A percentile compares a stretch with the other conserved stretches of the same genome.
phyloP scores from a whole-genome alignment of 2,888 invertebrate genomes.

The Ophonus ardosiacus region DNA sequence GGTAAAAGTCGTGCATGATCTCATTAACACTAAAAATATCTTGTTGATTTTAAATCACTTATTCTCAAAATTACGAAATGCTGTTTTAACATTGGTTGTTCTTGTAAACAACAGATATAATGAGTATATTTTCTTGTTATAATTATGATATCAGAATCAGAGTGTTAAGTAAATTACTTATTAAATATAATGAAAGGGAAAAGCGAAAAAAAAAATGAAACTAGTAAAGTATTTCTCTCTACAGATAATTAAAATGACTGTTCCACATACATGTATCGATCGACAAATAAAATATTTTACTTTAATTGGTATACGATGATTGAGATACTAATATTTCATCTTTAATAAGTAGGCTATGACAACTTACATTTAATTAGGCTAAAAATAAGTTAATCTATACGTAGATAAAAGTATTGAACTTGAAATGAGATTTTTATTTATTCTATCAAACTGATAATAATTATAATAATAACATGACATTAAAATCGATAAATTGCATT shows the following conservation, averaged over 20 bases:
- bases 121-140: not conserved
- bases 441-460: not conserved
- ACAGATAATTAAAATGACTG: not conserved
- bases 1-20: too few relatives aligned
- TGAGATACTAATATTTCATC: not conserved
- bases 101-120: too few relatives aligned
- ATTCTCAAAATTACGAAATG: too few relatives aligned
- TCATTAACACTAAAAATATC: too few relatives aligned
- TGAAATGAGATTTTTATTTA: not conserved
- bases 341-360: not conserved
- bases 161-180: not conserved
- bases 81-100: too few relatives aligned
- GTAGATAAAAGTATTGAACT: not conserved
- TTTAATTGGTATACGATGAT: not conserved
- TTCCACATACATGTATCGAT: not conserved
- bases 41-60: too few relatives aligned
- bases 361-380: not conserved
- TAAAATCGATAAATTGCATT: too few relatives aligned
- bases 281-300: constrained; percentile 6
- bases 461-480: not conserved
- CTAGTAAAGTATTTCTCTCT: not conserved
- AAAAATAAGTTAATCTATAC: not conserved
- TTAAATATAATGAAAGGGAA: not conserved
- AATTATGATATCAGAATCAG: not conserved
- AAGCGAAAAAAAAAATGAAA: not conserved